A percentile compares a stretch with the other conserved stretches of the same genome.
Conservation (phyloP, 2,797 vertebrate species). For the Danio kyathit region DNA sequence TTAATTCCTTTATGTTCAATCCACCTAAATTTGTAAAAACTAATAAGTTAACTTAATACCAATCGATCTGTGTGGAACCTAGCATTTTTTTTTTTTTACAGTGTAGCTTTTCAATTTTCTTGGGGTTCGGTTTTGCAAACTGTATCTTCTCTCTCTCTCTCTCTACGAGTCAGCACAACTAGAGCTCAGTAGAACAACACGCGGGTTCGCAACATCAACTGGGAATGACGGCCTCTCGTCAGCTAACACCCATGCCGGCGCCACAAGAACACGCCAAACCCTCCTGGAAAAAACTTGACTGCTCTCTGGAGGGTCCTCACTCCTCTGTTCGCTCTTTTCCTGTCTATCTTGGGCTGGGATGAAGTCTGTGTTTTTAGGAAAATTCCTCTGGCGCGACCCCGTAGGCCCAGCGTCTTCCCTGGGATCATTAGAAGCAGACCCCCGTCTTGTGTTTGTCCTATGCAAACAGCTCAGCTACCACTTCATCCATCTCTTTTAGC, state of each 20-base stretch:
- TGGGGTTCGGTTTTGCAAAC: conserved; percentile 41
- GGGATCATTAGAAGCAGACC: conserved; percentile 73
- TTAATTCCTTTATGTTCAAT: too few relatives aligned
- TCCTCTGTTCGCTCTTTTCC: conserved; percentile 71
- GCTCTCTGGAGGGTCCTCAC: conserved; percentile 77
- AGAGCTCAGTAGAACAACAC: conserved; percentile 46
- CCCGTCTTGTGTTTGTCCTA: conserved; percentile 77
- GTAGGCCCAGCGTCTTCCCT: conserved; percentile 70
- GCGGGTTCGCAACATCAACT: conserved; percentile 60
- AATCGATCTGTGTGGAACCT: too few relatives aligned
- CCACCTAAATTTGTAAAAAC: too few relatives aligned
- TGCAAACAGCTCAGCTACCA: conserved; percentile 76
- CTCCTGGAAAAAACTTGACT: conserved; percentile 78
- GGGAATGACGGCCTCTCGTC: conserved; percentile 65
- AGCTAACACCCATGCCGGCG: conserved; percentile 69
- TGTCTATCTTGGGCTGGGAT: conserved; percentile 73
- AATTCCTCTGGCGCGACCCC: conserved; percentile 72
- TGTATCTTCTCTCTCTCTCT: conserved; percentile 37
- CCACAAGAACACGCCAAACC: conserved; percentile 74
- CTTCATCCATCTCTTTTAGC: conserved; percentile 76
- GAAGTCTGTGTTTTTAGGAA: conserved; percentile 81
- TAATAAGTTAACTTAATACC: too few relatives aligned
- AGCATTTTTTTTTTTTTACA: too few relatives aligned
- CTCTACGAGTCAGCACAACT: conserved; percentile 41
- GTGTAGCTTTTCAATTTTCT: conserved; percentile 35